Evolutionary conservation across 1,140 invertebrate species (phyloP), one percentile per base, ranked within the genome.

Genomic region (Polyergus mexicanus): DNA sequence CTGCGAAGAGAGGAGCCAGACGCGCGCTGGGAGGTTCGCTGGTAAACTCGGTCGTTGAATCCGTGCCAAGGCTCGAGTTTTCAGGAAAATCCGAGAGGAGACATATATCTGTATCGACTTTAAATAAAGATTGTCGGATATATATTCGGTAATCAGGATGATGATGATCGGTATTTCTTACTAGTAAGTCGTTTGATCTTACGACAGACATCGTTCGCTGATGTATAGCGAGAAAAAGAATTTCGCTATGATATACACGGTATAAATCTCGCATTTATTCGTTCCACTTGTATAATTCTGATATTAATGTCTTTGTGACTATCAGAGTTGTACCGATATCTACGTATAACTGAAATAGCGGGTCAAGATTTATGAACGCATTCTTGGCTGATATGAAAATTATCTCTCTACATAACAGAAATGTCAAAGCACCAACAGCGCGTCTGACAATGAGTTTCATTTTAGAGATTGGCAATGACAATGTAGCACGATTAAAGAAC

Each of bases 11-110:
- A 69, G 65, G 28, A 66, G 75, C 51, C 38, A 80, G 75, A 81
- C 35, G 22, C 69, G 69, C 47, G 32, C 47, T 4, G 47, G 47
- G 47, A 51, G 25, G 62, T 78, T 51, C 74, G 51, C 44, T 56
- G 35, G 85, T 69, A 80, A 60, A 81, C 87, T 88, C 83, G 47
- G 58, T 83, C 66, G 85, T 90, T 90, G 88, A 90, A 90, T 87
- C 89, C 75, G 88, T 90, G 88, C 88, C 88, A 90, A 90, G 81
- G 78, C 54, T 63, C 75, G 78, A 44, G 16, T 72, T 72, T 71
- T 83, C 68, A 35, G 68, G n/a, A 62, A 51, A 51, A 83, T 32
- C 19, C 68, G 25, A 28, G 35, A 51, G 62, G 38, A 13, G 35
- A 44, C 19, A 4, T 35, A 13, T 44, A 28, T 60, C 16, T 74